Evolutionary conservation across 2,113 vertebrate genomes (phyloP), one percentile per base, ranked within the genome.

Genomic region (Periophthalmus modestus): DNA sequence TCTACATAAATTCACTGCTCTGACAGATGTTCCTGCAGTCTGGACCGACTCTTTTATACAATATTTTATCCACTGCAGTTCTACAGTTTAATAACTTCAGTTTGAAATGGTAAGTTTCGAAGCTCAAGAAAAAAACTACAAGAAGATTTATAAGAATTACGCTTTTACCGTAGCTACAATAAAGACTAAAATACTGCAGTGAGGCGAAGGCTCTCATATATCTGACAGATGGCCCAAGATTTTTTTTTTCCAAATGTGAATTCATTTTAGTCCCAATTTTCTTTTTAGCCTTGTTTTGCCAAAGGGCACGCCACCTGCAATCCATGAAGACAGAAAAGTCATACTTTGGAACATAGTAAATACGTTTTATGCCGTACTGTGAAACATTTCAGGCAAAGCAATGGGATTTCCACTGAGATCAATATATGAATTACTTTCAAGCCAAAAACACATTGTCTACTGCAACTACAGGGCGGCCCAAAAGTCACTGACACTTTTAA

Each of bases 21-120:
- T n/a, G 34, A 39, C 62, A 65, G 62, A 65, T 65, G 62, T 65
- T 65, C 3, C 34, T 21, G 62, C 34, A 65, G 62, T 36, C 18
- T 36, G 62, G 62, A 39, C 36, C n/a, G 13, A 65, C 62, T 21
- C 0, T 18, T 65, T 65, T 65, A 18, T 23, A 28, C 0, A 11
- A 28, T 18, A 34, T 7, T 33, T 34, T 65, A 3, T 11, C n/a
- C 14, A 4, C 62, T n/a, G 19, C 33, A 63, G 33, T 19, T 33
- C 7, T 34, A 39, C 18, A 19, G 24, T 2, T 15, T 13, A 5
- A 57, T 3, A 12, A 23, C 7, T 21, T 11, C 1, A 24, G 23
- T 61, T 13, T 33, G 9, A 3, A 28, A 28, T 55, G 2, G 54
- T 21, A 21, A 5, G 5, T 21, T 55, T 55, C 2, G n/a, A 55